A percentile compares a stretch with the other conserved stretches of the same genome.
Evolutionary conservation across 2,113 vertebrate species (phyloP).

Genomic region (Coregonus clupeaformis): DNA sequence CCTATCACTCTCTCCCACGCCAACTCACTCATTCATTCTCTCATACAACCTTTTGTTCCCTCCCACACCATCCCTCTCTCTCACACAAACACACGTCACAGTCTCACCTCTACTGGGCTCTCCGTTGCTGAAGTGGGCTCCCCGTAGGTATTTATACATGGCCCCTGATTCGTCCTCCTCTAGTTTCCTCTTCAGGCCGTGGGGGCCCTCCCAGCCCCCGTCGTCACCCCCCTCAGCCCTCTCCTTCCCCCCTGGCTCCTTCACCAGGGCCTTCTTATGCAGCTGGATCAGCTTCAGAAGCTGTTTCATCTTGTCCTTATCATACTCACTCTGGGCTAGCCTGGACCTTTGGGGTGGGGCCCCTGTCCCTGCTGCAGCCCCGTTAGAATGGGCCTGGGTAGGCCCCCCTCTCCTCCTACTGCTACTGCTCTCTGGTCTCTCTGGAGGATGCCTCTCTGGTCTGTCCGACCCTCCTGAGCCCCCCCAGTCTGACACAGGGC

Average conservation of each 20-base stretch:
- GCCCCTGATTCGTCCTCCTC: conserved; percentile 71
- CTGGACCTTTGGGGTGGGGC: conserved; percentile 51
- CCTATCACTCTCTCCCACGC: not conserved
- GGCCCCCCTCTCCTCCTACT: conserved; percentile 20
- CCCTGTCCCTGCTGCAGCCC: conserved; percentile 13
- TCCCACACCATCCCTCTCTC: not conserved
- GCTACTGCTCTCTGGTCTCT: not conserved
- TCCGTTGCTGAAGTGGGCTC: conserved; percentile 64
- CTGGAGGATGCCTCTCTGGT: conserved; percentile 58
- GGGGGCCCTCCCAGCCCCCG: conserved; percentile 77
- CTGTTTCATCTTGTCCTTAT: conserved; percentile 84
- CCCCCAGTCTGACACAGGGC: conserved; percentile 88
- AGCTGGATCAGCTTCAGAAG: conserved; percentile 90
- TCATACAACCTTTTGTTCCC: not conserved
- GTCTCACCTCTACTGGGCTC: conserved; percentile 70
- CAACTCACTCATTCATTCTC: not conserved
- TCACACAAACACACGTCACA: not conserved
- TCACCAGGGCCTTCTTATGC: conserved; percentile 74
- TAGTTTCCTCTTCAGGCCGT: conserved; percentile 82
- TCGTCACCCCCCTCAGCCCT: conserved; percentile 70
- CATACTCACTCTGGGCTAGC: conserved; percentile 67
- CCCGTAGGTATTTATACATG: conserved; percentile 79
- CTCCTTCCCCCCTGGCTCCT: conserved; percentile 72
- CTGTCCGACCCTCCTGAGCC: conserved; percentile 52
- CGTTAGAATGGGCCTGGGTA: conserved; percentile 62